phyloP scores from a whole-genome alignment of 2,888 invertebrate genomes.

The Galerucella nymphaeae region DNA sequence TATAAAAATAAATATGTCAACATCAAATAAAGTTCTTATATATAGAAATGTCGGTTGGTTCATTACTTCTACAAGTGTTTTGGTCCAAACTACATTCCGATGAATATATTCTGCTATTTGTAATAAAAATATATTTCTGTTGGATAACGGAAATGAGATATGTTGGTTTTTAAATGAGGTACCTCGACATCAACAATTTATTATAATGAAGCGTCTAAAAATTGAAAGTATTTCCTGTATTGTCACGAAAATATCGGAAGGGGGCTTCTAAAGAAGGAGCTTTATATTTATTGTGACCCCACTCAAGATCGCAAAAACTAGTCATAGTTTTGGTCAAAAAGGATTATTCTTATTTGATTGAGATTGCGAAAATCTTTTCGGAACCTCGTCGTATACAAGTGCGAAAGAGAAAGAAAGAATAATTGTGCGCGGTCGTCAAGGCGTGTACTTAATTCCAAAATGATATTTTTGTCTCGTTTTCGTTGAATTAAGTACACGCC shows the following conservation, averaged over 20 bases:
- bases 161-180: slow-evolving; percentile 34
- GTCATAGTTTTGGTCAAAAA: too few relatives aligned
- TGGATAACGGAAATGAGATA: slow-evolving; percentile 43
- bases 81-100: slow-evolving; percentile 18
- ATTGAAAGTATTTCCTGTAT: background rate
- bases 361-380: too few relatives aligned
- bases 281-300: background rate
- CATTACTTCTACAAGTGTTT: background rate
- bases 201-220: too few relatives aligned
- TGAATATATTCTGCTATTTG: slow-evolving; percentile 22
- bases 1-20: slow-evolving; percentile 30
- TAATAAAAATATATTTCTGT: slow-evolving; percentile 36
- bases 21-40: background rate
- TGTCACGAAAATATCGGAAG: background rate
- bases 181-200: slow-evolving; percentile 1
- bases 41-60: slow-evolving; percentile 24
- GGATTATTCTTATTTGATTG: too few relatives aligned
- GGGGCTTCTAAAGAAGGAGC: background rate
- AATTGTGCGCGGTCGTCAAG: too few relatives aligned
- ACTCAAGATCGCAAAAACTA: too few relatives aligned
- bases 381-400: too few relatives aligned
- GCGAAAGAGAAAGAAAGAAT: too few relatives aligned
- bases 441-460: too few relatives aligned
- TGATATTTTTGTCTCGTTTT: too few relatives aligned
- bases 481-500: too few relatives aligned